Percentiles rank a stretch among this genome's conserved stretches.
Conservation (phyloP, 2,888 invertebrate species). For the Eristalis pertinax region DNA sequence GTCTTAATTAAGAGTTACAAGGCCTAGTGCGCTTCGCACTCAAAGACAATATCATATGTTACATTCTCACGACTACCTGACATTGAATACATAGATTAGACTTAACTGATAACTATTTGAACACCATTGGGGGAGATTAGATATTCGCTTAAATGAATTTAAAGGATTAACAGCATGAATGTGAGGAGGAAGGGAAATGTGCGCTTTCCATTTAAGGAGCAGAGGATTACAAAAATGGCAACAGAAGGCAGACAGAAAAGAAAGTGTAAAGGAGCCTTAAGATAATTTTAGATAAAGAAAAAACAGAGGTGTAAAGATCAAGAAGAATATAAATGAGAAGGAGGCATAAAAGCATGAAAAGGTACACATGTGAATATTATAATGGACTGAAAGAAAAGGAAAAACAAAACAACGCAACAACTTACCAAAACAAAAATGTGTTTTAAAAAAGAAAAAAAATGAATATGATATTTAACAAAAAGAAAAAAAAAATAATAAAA, state of each 20-base stretch:
- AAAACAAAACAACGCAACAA: constrained; percentile 22
- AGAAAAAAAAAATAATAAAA: constrained; percentile 51
- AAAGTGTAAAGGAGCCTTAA: not conserved
- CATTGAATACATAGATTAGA: too few relatives aligned
- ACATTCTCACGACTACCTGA: too few relatives aligned
- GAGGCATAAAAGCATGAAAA: not conserved
- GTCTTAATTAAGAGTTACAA: too few relatives aligned
- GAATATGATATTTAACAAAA: constrained; percentile 26
- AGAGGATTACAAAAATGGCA: too few relatives aligned
- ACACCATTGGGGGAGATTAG: too few relatives aligned
- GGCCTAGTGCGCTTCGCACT: too few relatives aligned
- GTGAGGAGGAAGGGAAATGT: not conserved
- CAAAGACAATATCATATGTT: too few relatives aligned
- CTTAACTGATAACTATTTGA: too few relatives aligned
- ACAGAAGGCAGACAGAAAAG: not conserved
- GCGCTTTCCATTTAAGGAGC: not conserved
- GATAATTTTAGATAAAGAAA: not conserved
- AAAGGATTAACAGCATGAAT: not conserved
- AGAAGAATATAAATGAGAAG: not conserved
- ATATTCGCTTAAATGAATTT: too few relatives aligned
- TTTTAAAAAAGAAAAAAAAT: constrained; percentile 4
- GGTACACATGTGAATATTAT: not conserved
- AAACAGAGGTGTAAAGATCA: too few relatives aligned
- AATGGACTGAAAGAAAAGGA: not conserved
- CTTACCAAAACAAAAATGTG: constrained; percentile 42